These are phyloP conservation scores for Gnathonemus longibarbis DNA, from an alignment of 2,113 vertebrate genomes.

Conservation along the genomic window DNA sequence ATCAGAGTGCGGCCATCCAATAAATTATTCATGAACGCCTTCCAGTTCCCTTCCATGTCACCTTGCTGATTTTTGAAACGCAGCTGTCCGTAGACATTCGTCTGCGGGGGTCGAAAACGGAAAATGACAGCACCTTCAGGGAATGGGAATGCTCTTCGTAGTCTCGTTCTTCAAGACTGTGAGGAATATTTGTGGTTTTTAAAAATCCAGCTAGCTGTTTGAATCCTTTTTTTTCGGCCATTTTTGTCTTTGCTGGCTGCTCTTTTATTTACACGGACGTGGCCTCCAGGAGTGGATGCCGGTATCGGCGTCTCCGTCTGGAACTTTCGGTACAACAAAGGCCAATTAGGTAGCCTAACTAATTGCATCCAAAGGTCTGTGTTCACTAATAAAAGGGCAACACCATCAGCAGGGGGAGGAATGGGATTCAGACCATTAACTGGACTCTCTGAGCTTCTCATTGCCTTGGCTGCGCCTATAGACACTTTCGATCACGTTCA, in stretches of 20 bases:
- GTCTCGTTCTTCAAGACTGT: neutral
- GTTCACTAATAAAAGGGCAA: neutral
- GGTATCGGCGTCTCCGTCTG: neutral
- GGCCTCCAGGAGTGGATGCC: neutral
- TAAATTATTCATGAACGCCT: constrained; percentile 40
- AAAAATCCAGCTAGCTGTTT: neutral
- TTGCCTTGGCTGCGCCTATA: neutral
- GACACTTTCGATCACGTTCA: neutral
- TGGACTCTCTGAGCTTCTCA: neutral
- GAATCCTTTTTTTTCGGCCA: neutral
- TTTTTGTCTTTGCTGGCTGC: neutral
- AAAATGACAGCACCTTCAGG: constrained; percentile 1
- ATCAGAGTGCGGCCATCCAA: constrained; percentile 10
- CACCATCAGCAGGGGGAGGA: neutral
- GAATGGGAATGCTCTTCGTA: constrained; percentile 11
- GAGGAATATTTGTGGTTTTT: neutral
- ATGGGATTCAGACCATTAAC: neutral
- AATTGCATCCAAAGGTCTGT: neutral
- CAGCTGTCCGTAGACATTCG: neutral
- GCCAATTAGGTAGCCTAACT: neutral
- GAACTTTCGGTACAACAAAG: neutral
- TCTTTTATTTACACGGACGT: neutral
- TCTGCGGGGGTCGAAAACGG: neutral
- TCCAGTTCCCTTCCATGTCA: constrained; percentile 30
- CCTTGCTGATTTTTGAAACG: constrained; percentile 25